phyloP scores from a whole-genome alignment of 2,797 vertebrate genomes.

The Artibeus lituratus region DNA sequence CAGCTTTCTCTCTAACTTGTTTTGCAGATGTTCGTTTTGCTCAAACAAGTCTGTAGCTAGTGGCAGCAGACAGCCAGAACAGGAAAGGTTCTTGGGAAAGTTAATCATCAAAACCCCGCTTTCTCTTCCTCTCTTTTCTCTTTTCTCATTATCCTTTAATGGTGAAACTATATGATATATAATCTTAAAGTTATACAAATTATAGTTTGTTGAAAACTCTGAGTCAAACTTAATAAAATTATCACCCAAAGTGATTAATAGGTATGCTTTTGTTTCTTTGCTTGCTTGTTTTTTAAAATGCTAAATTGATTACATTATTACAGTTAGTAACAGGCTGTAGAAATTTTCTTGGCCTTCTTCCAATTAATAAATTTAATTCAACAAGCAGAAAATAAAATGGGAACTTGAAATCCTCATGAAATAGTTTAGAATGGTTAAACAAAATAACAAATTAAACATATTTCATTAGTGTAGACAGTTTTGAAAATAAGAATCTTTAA shows the following conservation, averaged over 20 bases:
- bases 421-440: neutral
- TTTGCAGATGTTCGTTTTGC: constrained; percentile 30
- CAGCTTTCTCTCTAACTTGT: neutral
- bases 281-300: constrained; percentile 18
- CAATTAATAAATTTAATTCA: no score
- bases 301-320: neutral
- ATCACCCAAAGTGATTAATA: neutral
- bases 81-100: neutral
- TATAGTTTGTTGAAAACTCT: constrained; percentile 12
- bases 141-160: neutral
- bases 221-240: constrained; percentile 28
- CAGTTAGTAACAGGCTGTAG: no score
- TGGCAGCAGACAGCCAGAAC: neutral
- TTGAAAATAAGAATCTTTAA: constrained; percentile 12
- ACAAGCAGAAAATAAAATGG: no score
- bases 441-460: constrained; percentile 4
- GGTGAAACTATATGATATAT: neutral
- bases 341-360: no score
- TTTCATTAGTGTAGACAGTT: constrained; percentile 13
- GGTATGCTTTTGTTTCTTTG: neutral
- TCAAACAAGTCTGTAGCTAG: constrained; percentile 23
- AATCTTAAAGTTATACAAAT: constrained; percentile 17
- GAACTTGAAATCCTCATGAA: neutral
- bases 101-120: neutral
- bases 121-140: neutral